Percentiles rank a stretch among this genome's conserved stretches.
phyloP scores from a whole-genome alignment of 64 coral and sea anemone species.

The Montipora efflorescens region DNA sequence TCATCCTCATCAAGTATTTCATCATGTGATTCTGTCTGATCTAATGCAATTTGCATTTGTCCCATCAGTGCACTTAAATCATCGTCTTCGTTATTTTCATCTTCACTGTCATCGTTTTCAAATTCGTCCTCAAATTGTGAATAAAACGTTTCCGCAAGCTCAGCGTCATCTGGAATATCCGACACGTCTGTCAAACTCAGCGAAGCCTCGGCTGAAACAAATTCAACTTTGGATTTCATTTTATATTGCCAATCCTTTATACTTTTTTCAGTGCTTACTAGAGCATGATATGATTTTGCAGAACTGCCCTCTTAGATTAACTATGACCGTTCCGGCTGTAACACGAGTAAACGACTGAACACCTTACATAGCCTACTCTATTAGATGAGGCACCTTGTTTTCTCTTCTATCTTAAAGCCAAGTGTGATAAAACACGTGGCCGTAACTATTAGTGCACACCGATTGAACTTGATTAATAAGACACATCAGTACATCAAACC shows the following conservation, averaged over 20 bases:
- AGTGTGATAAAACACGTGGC: too few relatives aligned
- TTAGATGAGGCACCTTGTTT: too few relatives aligned
- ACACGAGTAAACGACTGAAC: too few relatives aligned
- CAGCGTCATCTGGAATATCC: slow-evolving; percentile 89
- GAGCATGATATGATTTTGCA: too few relatives aligned
- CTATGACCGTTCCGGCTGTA: too few relatives aligned
- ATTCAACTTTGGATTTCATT: not conserved
- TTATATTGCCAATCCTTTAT: not conserved
- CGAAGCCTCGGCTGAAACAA: slow-evolving; percentile 51
- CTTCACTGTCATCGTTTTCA: slow-evolving; percentile 78
- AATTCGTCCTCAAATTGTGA: slow-evolving; percentile 99
- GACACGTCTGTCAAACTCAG: slow-evolving; percentile 75
- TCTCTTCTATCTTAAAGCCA: too few relatives aligned
- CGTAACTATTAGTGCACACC: too few relatives aligned
- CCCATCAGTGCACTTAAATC: slow-evolving; percentile 81
- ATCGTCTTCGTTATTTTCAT: slow-evolving; percentile 73
- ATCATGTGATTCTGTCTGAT: slow-evolving; percentile 61
- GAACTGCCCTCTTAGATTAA: too few relatives aligned
- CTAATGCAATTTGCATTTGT: slow-evolving; percentile 91
- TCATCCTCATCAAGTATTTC: slow-evolving; percentile 59
- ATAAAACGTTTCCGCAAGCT: slow-evolving; percentile 93
- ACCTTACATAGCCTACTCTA: too few relatives aligned
- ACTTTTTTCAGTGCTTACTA: too few relatives aligned
- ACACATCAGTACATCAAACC: too few relatives aligned
- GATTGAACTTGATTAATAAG: too few relatives aligned